Conservation (phyloP, 2,888 invertebrate species). For the Pheosia tremula region DNA sequence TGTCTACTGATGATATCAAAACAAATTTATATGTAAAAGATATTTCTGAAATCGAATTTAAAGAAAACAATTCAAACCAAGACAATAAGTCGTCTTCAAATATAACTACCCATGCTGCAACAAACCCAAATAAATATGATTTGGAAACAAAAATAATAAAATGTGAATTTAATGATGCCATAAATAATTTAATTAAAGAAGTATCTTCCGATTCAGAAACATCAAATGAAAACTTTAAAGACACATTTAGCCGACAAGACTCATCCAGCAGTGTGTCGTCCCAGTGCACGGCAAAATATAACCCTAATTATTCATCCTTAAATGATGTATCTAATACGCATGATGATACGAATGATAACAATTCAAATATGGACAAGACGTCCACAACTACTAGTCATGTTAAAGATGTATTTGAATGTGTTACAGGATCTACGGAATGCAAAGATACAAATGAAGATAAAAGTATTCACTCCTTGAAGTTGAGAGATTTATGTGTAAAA, state of each 20-base stretch:
- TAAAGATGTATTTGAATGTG: slow-evolving; percentile 74
- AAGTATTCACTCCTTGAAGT: slow-evolving; percentile 67
- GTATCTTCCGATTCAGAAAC: slow-evolving; percentile 68
- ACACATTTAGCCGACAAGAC: slow-evolving; percentile 78
- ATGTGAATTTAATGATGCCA: slow-evolving; percentile 76
- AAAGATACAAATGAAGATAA: slow-evolving; percentile 25
- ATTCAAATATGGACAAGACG: slow-evolving; percentile 40
- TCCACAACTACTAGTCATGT: slow-evolving; percentile 58
- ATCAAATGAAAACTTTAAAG: slow-evolving; percentile 54
- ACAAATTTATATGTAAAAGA: slow-evolving; percentile 74
- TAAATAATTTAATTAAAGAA: slow-evolving; percentile 77
- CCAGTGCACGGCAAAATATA: slow-evolving; percentile 89
- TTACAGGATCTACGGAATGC: slow-evolving; percentile 58
- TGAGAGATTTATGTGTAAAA: slow-evolving; percentile 87
- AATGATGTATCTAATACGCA: slow-evolving; percentile 85
- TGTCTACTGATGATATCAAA: slow-evolving; percentile 70
- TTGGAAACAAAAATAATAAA: slow-evolving; percentile 75
- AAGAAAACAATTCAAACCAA: slow-evolving; percentile 11
- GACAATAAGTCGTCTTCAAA: slow-evolving; percentile 10
- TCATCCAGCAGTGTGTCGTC: slow-evolving; percentile 87
- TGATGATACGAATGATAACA: slow-evolving; percentile 62
- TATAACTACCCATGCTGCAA: slow-evolving; percentile 17
- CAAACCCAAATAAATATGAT: slow-evolving; percentile 50
- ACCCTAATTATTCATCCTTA: slow-evolving; percentile 84
- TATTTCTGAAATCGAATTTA: slow-evolving; percentile 39